Evolutionary conservation across 2,797 vertebrate genomes (phyloP).

Genomic region (Rhodeus uyekii): DNA sequence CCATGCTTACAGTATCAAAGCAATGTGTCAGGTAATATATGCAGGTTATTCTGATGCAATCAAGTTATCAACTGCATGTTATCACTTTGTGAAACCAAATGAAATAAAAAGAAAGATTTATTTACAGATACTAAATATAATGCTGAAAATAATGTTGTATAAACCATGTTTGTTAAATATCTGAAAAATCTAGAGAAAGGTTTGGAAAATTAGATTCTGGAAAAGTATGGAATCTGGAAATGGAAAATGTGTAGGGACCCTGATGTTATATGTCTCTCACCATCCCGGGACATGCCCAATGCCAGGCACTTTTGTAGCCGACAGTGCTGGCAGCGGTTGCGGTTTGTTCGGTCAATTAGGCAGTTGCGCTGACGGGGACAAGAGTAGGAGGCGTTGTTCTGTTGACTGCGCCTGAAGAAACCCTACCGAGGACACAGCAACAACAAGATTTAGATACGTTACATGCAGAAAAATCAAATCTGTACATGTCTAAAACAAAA

Average conservation of each 20-base stretch:
- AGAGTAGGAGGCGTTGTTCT: conserved; percentile 98
- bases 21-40: too few relatives aligned
- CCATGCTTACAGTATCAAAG: too few relatives aligned
- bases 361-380: conserved; percentile 99
- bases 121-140: too few relatives aligned
- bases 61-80: too few relatives aligned
- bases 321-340: conserved; percentile 99
- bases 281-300: conserved; percentile 99
- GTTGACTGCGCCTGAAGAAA: conserved; percentile 98
- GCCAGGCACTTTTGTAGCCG: conserved; percentile 99
- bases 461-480: neutral
- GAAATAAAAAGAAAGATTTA: too few relatives aligned
- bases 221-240: neutral
- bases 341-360: conserved; percentile 99
- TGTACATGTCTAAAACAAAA: neutral
- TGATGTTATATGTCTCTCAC: conserved; percentile 76
- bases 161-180: too few relatives aligned
- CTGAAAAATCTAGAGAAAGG: too few relatives aligned
- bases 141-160: too few relatives aligned
- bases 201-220: neutral
- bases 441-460: neutral
- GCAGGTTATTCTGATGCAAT: too few relatives aligned
- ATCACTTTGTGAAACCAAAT: too few relatives aligned
- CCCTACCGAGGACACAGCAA: conserved; percentile 75
- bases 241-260: neutral